Evolutionary conservation across 30 jellyfish, hydroid and myxozoan species (phyloP).

Genomic region (Hydractinia echinata): DNA sequence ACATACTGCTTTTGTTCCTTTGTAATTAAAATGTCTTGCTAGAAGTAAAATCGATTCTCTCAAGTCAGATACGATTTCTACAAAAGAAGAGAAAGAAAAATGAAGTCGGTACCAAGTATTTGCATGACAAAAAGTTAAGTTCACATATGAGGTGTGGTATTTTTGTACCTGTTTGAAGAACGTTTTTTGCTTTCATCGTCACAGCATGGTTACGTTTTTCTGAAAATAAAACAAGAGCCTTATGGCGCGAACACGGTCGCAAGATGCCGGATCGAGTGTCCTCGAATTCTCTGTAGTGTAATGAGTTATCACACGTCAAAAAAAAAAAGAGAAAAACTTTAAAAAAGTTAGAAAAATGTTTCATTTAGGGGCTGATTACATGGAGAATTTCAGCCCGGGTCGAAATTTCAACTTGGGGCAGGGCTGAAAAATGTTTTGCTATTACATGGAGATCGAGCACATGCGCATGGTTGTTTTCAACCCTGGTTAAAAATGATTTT

Average conservation of each 20-base stretch:
- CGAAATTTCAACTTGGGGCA: no score
- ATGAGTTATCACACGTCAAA: no score
- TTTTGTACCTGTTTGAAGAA: conserved; percentile 74
- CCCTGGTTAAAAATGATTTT: no score
- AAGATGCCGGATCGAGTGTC: no score
- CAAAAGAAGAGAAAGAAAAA: not conserved
- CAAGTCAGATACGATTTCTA: conserved; percentile 71
- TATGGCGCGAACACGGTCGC: conserved; percentile 5
- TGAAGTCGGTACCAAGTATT: not conserved
- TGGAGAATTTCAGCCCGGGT: no score
- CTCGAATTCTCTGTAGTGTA: no score
- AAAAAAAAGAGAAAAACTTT: no score
- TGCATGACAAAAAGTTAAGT: not conserved
- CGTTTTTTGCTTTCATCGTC: conserved; percentile 86
- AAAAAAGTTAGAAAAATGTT: no score
- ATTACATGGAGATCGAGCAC: no score
- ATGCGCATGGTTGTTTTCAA: no score
- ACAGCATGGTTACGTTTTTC: conserved; percentile 17
- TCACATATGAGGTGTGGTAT: not conserved
- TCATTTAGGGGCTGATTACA: no score
- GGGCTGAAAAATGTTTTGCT: no score
- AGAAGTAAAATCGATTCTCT: conserved; percentile 72
- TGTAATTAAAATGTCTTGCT: conserved; percentile 68
- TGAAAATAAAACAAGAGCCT: conserved; percentile 18
- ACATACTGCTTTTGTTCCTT: conserved; percentile 53